Evolutionary conservation across 2,888 invertebrate species (phyloP).

Genomic region (Hirtodrosophila histrioides): DNA sequence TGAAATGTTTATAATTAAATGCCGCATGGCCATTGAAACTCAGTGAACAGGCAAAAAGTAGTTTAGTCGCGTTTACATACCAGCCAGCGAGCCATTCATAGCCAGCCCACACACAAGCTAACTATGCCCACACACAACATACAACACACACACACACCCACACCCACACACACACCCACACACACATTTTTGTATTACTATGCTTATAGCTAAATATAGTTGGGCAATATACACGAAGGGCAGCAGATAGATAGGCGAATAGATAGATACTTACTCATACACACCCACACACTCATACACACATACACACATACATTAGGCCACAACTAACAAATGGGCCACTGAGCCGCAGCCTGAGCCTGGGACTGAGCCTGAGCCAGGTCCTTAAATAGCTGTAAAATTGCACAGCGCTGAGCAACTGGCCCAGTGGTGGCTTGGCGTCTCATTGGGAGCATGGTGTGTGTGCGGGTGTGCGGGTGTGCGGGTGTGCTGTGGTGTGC

Average conservation of each 20-base stretch:
- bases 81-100: conserved; percentile 40
- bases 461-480: not conserved
- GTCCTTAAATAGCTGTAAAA: conserved; percentile 54
- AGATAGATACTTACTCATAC: no score
- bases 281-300: conserved; percentile 16
- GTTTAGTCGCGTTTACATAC: conserved; percentile 58
- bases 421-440: conserved; percentile 15
- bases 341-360: conserved; percentile 7
- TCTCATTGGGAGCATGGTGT: conserved; percentile 7
- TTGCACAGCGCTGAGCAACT: conserved; percentile 31
- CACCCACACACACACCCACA: no score
- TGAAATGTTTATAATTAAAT: conserved; percentile 65
- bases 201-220: conserved; percentile 61
- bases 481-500: not conserved
- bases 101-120: not conserved
- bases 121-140: not conserved
- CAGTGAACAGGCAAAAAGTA: conserved; percentile 74
- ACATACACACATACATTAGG: conserved; percentile 20
- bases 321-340: conserved; percentile 58
- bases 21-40: conserved; percentile 63
- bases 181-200: not conserved
- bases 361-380: conserved; percentile 1
- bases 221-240: conserved; percentile 27
- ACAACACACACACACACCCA: not conserved
- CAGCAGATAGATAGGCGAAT: conserved; percentile 5